Evolutionary conservation across 2,113 vertebrate species (phyloP).

Genomic region (Triplophysa tibetana): DNA sequence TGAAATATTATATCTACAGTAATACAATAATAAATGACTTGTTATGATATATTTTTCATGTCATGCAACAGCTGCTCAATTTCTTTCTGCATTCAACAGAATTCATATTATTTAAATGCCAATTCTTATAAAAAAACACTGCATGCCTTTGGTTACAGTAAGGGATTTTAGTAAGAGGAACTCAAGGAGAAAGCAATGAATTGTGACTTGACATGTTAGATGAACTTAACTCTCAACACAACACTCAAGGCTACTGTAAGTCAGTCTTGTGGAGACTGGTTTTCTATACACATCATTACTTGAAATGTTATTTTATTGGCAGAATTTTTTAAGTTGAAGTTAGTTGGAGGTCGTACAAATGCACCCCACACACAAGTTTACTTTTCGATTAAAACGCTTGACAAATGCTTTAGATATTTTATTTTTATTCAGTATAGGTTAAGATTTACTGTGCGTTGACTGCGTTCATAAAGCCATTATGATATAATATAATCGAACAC

Average conservation of each 20-base stretch:
- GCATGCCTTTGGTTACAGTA: background rate
- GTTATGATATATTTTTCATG: no score
- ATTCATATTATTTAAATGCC: background rate
- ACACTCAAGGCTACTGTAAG: slow-evolving; percentile 35
- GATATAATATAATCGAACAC: background rate
- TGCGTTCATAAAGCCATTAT: background rate
- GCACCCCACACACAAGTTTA: background rate
- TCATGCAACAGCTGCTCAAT: background rate
- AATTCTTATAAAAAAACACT: slow-evolving; percentile 2
- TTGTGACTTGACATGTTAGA: background rate
- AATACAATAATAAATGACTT: no score
- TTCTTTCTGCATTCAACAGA: background rate
- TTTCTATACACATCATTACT: no score
- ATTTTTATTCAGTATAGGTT: background rate
- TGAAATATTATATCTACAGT: no score
- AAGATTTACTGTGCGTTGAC: background rate
- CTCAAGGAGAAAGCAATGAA: slow-evolving; percentile 12
- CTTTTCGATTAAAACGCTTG: background rate
- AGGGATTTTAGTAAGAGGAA: background rate
- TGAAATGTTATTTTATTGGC: background rate
- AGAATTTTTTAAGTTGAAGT: background rate
- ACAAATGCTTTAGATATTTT: no score
- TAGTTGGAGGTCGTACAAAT: background rate
- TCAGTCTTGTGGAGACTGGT: no score
- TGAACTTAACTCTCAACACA: slow-evolving; percentile 15